Conservation (phyloP, 2,888 invertebrate genomes). For the Operophtera brumata region DNA sequence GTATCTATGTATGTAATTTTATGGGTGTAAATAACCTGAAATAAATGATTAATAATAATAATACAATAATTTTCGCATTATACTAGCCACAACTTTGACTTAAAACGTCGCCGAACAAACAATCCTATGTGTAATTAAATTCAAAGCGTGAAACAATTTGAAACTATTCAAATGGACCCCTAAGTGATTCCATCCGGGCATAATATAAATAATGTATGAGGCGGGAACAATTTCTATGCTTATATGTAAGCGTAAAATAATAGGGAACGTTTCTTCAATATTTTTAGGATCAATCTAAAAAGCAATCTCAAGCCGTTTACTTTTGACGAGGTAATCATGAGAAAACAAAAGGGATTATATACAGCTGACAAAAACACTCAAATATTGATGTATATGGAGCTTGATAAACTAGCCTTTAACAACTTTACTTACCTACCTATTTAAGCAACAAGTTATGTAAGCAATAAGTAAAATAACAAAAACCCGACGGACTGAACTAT, state of each 20-base stretch:
- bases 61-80: no score
- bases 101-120: conserved; percentile 16
- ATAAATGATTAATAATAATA: no score
- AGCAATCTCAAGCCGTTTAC: conserved; percentile 2
- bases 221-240: conserved; percentile 22
- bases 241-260: conserved; percentile 17
- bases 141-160: conserved; percentile 29
- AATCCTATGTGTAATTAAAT: conserved; percentile 37
- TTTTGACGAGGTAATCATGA: conserved; percentile 6
- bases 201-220: conserved; percentile 31
- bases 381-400: no score
- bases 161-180: conserved; percentile 45
- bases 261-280: not conserved
- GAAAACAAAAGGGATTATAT: not conserved
- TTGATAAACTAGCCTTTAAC: no score
- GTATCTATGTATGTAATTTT: no score
- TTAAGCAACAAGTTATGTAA: no score
- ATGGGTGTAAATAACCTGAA: no score
- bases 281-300: conserved; percentile 16
- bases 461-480: no score
- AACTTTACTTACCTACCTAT: no score
- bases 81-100: not conserved
- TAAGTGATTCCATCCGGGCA: conserved; percentile 33
- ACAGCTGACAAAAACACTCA: not conserved
- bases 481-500: no score